Evolutionary conservation across 2,888 invertebrate genomes (phyloP).

Genomic region (Drosophila suboccidentalis): DNA sequence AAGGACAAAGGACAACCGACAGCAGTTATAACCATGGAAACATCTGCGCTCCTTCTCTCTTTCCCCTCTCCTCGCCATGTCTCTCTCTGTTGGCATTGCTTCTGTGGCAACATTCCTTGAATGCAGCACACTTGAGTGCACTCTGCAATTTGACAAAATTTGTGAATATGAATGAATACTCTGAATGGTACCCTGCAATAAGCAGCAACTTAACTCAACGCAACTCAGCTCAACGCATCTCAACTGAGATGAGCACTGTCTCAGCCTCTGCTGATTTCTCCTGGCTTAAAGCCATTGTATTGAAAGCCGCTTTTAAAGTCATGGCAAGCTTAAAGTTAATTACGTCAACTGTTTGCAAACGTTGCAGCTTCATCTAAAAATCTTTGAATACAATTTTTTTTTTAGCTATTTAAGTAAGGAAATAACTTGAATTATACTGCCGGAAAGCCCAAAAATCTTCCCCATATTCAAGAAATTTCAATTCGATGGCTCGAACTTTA

Average conservation of each 20-base stretch:
- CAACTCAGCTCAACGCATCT: constrained; percentile 11
- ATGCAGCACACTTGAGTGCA: constrained; percentile 68
- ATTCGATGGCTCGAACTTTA: too few species aligned
- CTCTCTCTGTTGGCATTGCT: constrained; percentile 10
- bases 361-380: not conserved
- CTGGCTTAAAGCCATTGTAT: constrained; percentile 9
- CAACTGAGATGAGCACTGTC: constrained; percentile 27
- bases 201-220: constrained; percentile 24
- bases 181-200: constrained; percentile 29
- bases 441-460: too few species aligned
- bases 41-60: constrained; percentile 26
- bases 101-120: constrained; percentile 42
- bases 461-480: too few species aligned
- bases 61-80: too few species aligned
- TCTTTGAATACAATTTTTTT: not conserved
- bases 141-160: constrained; percentile 70
- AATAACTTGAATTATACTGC: too few species aligned
- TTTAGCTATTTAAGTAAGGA: not conserved
- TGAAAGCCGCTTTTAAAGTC: not conserved
- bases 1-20: constrained; percentile 28
- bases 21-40: constrained; percentile 38
- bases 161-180: constrained; percentile 56
- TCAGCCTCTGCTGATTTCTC: not conserved
- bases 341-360: not conserved
- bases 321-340: not conserved